Percentiles rank a stretch among this genome's conserved stretches.
These are phyloP conservation scores for Lophius americanus DNA, from an alignment of 2,797 vertebrate species.

Conservation along the genomic window DNA sequence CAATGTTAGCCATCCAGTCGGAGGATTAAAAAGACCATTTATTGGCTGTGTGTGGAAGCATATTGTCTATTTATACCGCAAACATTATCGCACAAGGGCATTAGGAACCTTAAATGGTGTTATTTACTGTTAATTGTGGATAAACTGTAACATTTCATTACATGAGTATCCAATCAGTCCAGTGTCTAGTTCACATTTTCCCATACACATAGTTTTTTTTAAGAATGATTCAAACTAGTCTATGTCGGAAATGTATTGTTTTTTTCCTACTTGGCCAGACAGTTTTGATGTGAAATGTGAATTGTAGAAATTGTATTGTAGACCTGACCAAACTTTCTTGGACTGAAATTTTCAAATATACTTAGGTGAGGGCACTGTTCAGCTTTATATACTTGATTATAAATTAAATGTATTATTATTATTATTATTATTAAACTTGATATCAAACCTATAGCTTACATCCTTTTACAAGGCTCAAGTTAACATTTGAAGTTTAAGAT, in stretches of 20 bases:
- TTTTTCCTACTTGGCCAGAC: not conserved
- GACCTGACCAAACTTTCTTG: too few species aligned
- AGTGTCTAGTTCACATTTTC: not conserved
- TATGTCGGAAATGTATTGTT: not conserved
- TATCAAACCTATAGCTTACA: too few species aligned
- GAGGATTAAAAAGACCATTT: conserved; percentile 40
- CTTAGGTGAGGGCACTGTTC: too few species aligned
- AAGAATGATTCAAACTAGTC: too few species aligned
- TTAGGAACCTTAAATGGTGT: not conserved
- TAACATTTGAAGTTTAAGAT: too few species aligned
- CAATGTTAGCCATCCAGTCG: conserved; percentile 29
- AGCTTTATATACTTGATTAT: too few species aligned
- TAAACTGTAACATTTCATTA: not conserved
- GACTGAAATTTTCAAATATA: too few species aligned
- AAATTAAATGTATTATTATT: too few species aligned
- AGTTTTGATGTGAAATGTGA: not conserved
- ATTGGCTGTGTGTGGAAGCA: conserved; percentile 37
- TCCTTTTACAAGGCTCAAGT: too few species aligned
- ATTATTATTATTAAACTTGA: too few species aligned
- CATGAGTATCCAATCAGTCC: not conserved
- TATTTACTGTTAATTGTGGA: not conserved
- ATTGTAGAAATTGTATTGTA: too few species aligned
- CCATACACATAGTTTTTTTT: too few species aligned
- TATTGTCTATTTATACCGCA: conserved; percentile 27
- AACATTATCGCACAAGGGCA: not conserved